phyloP scores from a whole-genome alignment of 2,113 vertebrate species.

The Myxocyprinus asiaticus region DNA sequence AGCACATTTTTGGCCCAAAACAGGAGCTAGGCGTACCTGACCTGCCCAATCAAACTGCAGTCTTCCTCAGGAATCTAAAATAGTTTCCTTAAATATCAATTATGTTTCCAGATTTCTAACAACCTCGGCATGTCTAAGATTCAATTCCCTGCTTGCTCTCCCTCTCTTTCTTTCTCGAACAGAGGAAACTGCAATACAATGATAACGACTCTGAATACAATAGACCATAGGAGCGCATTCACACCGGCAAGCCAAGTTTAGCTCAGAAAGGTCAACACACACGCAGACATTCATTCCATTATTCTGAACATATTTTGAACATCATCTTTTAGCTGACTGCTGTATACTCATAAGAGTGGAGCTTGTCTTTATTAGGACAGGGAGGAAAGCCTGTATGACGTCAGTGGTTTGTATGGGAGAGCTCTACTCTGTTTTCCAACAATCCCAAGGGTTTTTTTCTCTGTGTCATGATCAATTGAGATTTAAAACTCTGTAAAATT shows the following conservation, averaged over 20 bases:
- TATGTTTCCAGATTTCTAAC: slow-evolving; percentile 36
- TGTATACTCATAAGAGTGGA: not conserved
- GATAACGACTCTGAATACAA: slow-evolving; percentile 80
- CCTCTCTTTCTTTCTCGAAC: slow-evolving; percentile 49
- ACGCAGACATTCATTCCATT: slow-evolving; percentile 31
- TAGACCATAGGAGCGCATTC: slow-evolving; percentile 71
- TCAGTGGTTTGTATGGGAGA: not conserved
- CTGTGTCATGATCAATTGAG: too few species aligned
- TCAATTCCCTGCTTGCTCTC: slow-evolving; percentile 13
- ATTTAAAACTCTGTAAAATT: too few species aligned
- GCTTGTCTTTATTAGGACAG: slow-evolving; percentile 27
- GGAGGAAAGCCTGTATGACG: slow-evolving; percentile 15
- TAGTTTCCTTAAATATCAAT: slow-evolving; percentile 14
- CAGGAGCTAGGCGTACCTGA: not conserved
- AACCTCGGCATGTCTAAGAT: slow-evolving; percentile 32
- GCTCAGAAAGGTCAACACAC: slow-evolving; percentile 73
- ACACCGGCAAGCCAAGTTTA: slow-evolving; percentile 78
- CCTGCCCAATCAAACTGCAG: not conserved
- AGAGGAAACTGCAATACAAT: slow-evolving; percentile 80
- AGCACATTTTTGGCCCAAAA: not conserved
- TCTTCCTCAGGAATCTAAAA: slow-evolving; percentile 2
- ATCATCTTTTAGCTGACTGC: not conserved
- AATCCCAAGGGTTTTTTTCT: not conserved
- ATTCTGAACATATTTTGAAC: slow-evolving; percentile 8
- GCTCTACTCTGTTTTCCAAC: not conserved